Evolutionary conservation across 2,797 vertebrate species (phyloP), one percentile per base, ranked within the genome.

Genomic region (Coendou prehensilis): DNA sequence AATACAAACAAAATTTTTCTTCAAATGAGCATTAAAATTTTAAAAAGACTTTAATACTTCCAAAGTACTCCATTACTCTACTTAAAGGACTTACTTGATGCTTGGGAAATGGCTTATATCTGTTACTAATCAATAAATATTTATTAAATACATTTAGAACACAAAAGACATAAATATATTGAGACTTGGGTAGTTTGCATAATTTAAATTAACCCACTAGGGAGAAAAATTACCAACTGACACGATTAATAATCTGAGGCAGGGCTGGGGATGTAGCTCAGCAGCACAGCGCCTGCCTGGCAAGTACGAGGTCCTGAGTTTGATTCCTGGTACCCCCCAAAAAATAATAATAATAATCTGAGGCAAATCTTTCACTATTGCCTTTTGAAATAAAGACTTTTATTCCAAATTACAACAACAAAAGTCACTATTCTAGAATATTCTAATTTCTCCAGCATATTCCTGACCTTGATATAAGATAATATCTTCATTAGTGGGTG

Each of bases 341-440:
- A 41, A 41, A 41, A 41, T 41, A 41, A 41, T 41, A 41, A 41
- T 84, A 79, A 63, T 83, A 83, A 95, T 23, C n/a, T 69, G 33
- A 91, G n/a, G 20, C 67, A 69, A 18, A 69, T 37, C 64, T 69
- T 69, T 20, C 64, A 37, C 71, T 73, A 47, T 37, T 91, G 30
- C 52, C 82, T 93, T 94, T 91, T 84, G 41, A 96, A 95, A 91
- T 73, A 79, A 76, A 85, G 23, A 56, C n/a, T 64, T 95, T 37
- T 22, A 61, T 82, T 50, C 28, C 71, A 30, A 87, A 30, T 78
- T 82, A 88, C 11, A 80, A 30, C 45, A 71, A 61, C 23, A 69
- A 95, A 87, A 45, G 82, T 84, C 45, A 76, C 47, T 80, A 47
- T 69, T 90, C 47, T 37, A 59, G 9, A 82, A 30, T 69, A 64